A percentile compares a stretch with the other conserved stretches of the same genome.
Conservation (phyloP, 2,113 vertebrate species). For the Alethe castanea region DNA sequence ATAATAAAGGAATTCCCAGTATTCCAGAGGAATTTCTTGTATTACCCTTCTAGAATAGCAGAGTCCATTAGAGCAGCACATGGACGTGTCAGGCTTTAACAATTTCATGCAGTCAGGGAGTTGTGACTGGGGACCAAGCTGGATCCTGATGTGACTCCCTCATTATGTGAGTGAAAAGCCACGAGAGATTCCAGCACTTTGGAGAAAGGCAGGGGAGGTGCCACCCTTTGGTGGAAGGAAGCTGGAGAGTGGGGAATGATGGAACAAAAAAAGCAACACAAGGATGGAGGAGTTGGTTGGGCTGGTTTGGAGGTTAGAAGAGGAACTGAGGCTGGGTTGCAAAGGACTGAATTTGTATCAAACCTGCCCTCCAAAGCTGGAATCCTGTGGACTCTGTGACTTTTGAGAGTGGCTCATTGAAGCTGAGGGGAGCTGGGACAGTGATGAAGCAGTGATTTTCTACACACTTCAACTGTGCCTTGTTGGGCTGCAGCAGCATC, state of each 20-base stretch:
- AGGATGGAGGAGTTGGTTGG: background rate
- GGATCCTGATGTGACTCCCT: background rate
- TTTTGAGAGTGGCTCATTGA: background rate
- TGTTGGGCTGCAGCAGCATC: background rate
- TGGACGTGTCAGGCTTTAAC: background rate
- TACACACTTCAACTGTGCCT: background rate
- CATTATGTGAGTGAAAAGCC: background rate
- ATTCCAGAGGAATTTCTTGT: background rate
- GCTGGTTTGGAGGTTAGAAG: background rate
- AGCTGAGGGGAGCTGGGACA: background rate
- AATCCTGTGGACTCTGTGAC: too few relatives aligned
- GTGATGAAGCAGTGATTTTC: background rate
- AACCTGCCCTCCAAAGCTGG: background rate
- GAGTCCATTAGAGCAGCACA: background rate
- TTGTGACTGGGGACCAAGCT: background rate
- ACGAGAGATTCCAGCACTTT: fast-evolving
- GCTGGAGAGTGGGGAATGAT: background rate
- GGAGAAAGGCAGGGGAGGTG: background rate
- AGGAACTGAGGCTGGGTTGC: background rate
- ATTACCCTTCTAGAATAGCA: background rate
- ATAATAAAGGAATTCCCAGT: too few relatives aligned
- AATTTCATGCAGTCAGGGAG: background rate
- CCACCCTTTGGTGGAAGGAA: background rate
- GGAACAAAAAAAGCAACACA: background rate
- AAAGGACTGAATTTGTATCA: background rate